Evolutionary conservation across 2,113 vertebrate genomes (phyloP).

Genomic region (Sebastes fasciatus): DNA sequence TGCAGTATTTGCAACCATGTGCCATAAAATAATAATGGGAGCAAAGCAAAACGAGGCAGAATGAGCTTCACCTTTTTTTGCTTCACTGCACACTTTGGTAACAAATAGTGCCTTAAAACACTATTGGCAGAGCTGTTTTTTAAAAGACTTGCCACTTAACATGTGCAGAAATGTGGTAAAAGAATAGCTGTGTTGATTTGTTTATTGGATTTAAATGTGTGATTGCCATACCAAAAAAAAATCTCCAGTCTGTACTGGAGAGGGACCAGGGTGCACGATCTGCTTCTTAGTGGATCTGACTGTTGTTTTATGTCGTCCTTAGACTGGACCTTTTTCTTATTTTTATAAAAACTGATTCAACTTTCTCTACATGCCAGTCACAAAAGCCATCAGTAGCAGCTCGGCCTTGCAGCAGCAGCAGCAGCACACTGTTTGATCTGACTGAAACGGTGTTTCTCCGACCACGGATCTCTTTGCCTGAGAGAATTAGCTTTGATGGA

Average conservation of each 20-base stretch:
- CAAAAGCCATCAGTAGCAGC: conserved; percentile 71
- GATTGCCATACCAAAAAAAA: conserved; percentile 66
- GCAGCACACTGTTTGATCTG: conserved; percentile 15
- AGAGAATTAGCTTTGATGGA: conserved; percentile 4
- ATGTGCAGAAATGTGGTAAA: conserved; percentile 39
- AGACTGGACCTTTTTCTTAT: conserved; percentile 46
- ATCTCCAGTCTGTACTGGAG: conserved; percentile 65
- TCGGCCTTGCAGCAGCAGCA: conserved; percentile 26
- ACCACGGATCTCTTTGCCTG: conserved; percentile 25
- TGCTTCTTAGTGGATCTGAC: conserved; percentile 52
- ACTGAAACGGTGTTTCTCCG: conserved; percentile 44
- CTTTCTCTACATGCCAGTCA: conserved; percentile 62
- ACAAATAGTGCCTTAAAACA: conserved; percentile 70
- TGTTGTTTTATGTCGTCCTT: conserved; percentile 50
- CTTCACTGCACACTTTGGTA: conserved; percentile 50
- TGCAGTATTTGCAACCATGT: conserved; percentile 73
- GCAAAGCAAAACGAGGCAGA: conserved; percentile 35
- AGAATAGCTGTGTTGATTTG: conserved; percentile 20
- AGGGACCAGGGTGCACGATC: conserved; percentile 71
- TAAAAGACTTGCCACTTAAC: conserved; percentile 30
- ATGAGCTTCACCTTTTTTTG: conserved; percentile 22
- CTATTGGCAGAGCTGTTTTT: conserved; percentile 36
- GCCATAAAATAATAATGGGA: conserved; percentile 66
- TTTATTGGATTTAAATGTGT: conserved; percentile 50
- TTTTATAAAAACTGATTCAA: conserved; percentile 42